Conservation (phyloP, 2,113 vertebrate species). For the Menidia beryllina region DNA sequence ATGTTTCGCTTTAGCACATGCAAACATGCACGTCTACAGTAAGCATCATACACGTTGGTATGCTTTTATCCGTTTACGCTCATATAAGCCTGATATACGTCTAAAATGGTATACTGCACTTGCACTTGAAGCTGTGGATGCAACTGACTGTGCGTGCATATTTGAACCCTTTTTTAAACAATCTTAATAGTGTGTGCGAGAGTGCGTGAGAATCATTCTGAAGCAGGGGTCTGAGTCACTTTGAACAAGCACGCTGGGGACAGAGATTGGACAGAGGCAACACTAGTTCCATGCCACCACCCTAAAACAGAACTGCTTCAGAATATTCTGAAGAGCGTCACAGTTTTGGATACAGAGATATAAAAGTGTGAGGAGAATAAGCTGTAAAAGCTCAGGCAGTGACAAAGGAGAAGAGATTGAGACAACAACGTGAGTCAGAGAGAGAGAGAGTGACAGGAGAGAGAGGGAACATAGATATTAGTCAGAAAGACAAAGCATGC, state of each 20-base stretch:
- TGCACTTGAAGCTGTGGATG: constrained; percentile 1
- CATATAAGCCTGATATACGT: constrained; percentile 27
- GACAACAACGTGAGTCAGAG: constrained; percentile 21
- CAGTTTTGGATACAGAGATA: constrained; percentile 82
- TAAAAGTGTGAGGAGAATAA: constrained; percentile 82
- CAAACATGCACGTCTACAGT: constrained; percentile 83
- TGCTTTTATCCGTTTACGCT: constrained; percentile 13
- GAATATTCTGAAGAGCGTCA: constrained; percentile 97
- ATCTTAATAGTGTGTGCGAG: constrained; percentile 17
- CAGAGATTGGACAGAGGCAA: constrained; percentile 94
- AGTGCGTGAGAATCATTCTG: constrained; percentile 86
- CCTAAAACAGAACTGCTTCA: constrained; percentile 99
- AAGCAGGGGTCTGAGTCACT: constrained; percentile 91
- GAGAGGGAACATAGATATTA: constrained; percentile 35
- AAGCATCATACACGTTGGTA: constrained; percentile 46
- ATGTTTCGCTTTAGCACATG: constrained; percentile 72
- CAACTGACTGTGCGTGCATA: constrained; percentile 6
- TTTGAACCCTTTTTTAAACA: constrained; percentile 8
- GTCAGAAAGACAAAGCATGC: constrained; percentile 69
- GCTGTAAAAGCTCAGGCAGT: constrained; percentile 93
- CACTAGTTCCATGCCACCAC: constrained; percentile 99
- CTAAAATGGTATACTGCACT: neutral
- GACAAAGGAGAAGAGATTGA: constrained; percentile 71
- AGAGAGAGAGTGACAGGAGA: constrained; percentile 17
- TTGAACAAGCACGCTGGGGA: constrained; percentile 91